A percentile compares a stretch with the other conserved stretches of the same genome.
These are phyloP conservation scores for Nymphicus hollandicus DNA, from an alignment of 2,113 vertebrate genomes.

Conservation along the genomic window DNA sequence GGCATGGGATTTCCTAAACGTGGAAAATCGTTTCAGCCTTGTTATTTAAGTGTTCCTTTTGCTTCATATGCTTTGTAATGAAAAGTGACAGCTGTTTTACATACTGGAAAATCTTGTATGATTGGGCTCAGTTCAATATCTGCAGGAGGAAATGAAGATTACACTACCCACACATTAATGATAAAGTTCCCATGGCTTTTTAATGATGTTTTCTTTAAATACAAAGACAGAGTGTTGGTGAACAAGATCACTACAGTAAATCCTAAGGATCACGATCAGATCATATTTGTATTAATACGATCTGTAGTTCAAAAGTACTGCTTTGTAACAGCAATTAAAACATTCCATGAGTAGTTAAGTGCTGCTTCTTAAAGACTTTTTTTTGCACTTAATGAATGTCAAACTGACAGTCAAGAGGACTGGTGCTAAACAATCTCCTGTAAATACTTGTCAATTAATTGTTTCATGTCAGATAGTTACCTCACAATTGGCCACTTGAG, in stretches of 20 bases:
- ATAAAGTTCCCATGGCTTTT: slow-evolving; percentile 4
- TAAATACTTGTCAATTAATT: background rate
- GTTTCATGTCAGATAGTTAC: background rate
- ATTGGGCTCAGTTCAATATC: slow-evolving; percentile 25
- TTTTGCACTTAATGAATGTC: background rate
- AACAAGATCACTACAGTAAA: background rate
- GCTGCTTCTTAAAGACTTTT: background rate
- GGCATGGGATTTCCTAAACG: background rate
- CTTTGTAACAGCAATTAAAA: slow-evolving; percentile 22
- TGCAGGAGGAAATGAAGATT: slow-evolving; percentile 31
- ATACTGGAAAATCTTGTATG: background rate
- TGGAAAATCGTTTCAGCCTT: background rate
- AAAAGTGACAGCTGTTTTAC: slow-evolving; percentile 28
- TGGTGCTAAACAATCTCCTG: background rate
- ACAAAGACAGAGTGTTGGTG: background rate
- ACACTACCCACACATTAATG: background rate
- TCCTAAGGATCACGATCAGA: background rate
- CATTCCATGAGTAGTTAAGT: background rate
- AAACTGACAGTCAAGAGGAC: background rate
- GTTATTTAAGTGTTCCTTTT: slow-evolving; percentile 23
- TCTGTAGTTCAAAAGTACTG: slow-evolving; percentile 21
- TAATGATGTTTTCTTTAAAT: slow-evolving; percentile 25
- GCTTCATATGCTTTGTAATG: slow-evolving; percentile 36
- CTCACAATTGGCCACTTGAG: background rate
- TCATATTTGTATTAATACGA: background rate